Evolutionary conservation across 2,113 vertebrate genomes (phyloP), one percentile per base, ranked within the genome.

Genomic region (Takifugu flavidus): DNA sequence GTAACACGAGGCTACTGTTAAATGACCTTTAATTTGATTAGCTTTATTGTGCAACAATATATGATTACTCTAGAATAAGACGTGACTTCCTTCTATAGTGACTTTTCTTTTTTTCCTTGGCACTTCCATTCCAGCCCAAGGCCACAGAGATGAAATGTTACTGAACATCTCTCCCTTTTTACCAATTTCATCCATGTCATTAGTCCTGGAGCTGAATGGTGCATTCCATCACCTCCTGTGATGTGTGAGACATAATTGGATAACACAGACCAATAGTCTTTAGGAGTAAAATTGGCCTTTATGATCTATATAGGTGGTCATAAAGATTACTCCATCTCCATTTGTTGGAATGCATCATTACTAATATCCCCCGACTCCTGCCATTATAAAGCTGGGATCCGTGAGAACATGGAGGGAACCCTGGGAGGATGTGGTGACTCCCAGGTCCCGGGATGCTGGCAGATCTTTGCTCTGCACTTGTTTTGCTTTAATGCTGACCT

Each of bases 401-500:
- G 34, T 39, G 34, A 1, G 34, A 39, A 10, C 34, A 39, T 39
- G 34, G 34, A 39, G 34, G 34, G 34, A 34, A 39, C 34, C 7
- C 34, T 10, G 34, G 34, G 34, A 39, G 34, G 34, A 39, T 39
- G 34, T 39, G 7, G 7, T 39, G 34, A 39, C 34, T 39, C 34
- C 11, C 34, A 6, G 7, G 34, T 10, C 7, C 34, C 7, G 34
- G 34, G 34, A 39, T 39, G 34, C 34, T 10, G 34, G 3, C 34
- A 8, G 31, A 7, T 2, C 3, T 39, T 39, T 39, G 34, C 34
- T 39, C 11, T 39, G 34, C 34, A 39, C 11, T 67, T 58, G 62
- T 20, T 20, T 20, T 65, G 65, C 79, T 76, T 74, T 47, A 66
- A n/a, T 10, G 56, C 55, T 47, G 73, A 72, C 63, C 55, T 65